Base-by-base conservation (phyloP, 1,140 invertebrate species). In the Sycophila sp. region DNA sequence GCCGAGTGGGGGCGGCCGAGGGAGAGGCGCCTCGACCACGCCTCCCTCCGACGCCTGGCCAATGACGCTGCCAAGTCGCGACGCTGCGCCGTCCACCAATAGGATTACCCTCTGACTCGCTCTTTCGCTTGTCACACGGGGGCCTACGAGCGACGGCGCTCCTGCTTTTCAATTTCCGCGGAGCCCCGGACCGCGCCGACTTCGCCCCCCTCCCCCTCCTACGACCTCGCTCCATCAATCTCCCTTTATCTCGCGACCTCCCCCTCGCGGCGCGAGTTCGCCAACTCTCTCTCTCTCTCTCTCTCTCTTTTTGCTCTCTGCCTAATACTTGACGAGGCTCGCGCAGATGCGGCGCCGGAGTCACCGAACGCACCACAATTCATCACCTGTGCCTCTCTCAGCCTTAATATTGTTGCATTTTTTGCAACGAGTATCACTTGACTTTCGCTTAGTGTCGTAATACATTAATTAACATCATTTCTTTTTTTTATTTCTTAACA, bases 81-180 rank as follows among this genome's bases (percentile, higher is more conserved):
- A 86, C 77, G 78, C 79, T 79, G 28, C 40, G 77, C 80, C 81
- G 75, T 86, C 83, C 83, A 82, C 85, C 85, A 85, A 85, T 86
- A 85, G 85, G 83, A 85, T 86, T 86, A 86, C 83, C 82, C 81
- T 86, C 85, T 86, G 85, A 86, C 82, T 83, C 84, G 84, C 77
- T 85, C 80, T 86, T 86, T 86, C 83, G 83, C 80, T 83, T 84
- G 83, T 84, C 82, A 78, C 77, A 32, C 30, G 55, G 19, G 17
- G 32, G 55, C 55, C n/a, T n/a, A n/a, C n/a, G n/a, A 1, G 45
- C 59, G 40, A 0, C 36, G 36, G 26, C 22, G 34, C 26, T 24
- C 15, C 49, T 56, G 65, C 51, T 67, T 32, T 69, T 60, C 56
- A 49, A 60, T 60, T 60, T 45, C 28, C 22, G 36, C 36, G 24